A percentile compares a stretch with the other conserved stretches of the same genome.
Conservation (phyloP, 1,140 invertebrate genomes). For the Probaryconus sp. region DNA sequence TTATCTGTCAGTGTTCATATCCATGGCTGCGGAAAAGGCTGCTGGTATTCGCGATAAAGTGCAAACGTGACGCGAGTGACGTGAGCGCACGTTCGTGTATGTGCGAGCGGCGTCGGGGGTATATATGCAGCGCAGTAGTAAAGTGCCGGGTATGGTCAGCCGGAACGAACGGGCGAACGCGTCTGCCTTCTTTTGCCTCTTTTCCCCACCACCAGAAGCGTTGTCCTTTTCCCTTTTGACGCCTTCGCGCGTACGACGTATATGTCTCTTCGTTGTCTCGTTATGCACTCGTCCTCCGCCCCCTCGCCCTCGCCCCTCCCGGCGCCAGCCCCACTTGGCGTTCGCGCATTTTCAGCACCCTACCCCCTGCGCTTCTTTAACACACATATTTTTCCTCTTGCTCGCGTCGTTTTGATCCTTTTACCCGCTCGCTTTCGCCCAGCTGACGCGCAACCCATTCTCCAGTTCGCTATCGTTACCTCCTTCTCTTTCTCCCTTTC, state of each 20-base stretch:
- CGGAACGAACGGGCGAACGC: conserved; percentile 24
- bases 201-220: too few relatives aligned
- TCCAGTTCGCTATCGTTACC: not conserved
- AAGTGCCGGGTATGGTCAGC: conserved; percentile 56
- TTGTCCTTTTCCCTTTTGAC: conserved; percentile 23
- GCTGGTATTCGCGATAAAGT: conserved; percentile 60
- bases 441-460: conserved; percentile 52
- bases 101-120: too few relatives aligned
- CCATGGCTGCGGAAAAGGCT: conserved; percentile 50
- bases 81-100: conserved; percentile 10
- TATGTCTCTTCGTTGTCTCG: conserved; percentile 54
- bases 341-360: conserved; percentile 38
- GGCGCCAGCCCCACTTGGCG: not conserved
- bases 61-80: conserved; percentile 59
- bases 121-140: conserved; percentile 56
- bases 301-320: not conserved
- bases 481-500: not conserved
- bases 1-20: conserved; percentile 59
- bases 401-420: conserved; percentile 45
- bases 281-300: conserved; percentile 34
- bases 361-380: conserved; percentile 40
- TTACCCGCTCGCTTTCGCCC: conserved; percentile 45
- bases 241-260: conserved; percentile 23
- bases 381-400: conserved; percentile 42
- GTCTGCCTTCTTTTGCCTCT: conserved; percentile 16